Percentiles rank a stretch among this genome's conserved stretches.
Conservation (phyloP, 2,797 vertebrate species). For the Sardinella longiceps region DNA sequence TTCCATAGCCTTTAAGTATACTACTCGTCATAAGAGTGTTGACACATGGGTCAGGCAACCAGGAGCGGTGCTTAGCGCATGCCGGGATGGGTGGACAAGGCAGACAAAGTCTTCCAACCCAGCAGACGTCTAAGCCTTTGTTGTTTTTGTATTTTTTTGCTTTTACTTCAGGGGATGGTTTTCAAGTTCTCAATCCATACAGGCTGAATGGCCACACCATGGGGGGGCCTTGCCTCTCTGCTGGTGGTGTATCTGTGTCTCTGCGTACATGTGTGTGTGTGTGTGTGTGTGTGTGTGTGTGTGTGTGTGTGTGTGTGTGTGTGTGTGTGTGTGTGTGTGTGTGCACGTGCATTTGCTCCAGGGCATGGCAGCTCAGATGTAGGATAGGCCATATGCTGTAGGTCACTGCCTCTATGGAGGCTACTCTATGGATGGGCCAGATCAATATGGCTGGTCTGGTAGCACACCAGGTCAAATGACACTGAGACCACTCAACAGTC, state of each 20-base stretch:
- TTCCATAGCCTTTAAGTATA: background rate
- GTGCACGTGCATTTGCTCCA: conserved; percentile 39
- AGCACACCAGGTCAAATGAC: conserved; percentile 53
- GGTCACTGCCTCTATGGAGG: conserved; percentile 51
- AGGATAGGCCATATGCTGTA: conserved; percentile 56
- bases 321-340: conserved; percentile 29
- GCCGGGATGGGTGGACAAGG: background rate
- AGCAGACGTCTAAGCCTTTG: background rate
- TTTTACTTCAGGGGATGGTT: background rate
- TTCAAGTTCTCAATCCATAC: conserved; percentile 5
- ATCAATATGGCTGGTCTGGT: conserved; percentile 60
- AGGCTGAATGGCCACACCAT: background rate
- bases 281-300: conserved; percentile 26
- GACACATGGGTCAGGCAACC: background rate
- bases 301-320: conserved; percentile 22
- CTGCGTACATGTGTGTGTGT: conserved; percentile 25
- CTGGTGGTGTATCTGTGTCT: conserved; percentile 32
- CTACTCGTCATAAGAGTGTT: background rate
- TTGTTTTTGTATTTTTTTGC: background rate
- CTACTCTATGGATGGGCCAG: conserved; percentile 33
- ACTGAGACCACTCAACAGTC: conserved; percentile 38
- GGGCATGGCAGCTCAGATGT: conserved; percentile 52
- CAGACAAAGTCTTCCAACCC: background rate
- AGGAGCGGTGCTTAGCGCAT: background rate
- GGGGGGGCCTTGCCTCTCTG: background rate